Evolutionary conservation across 2,113 vertebrate genomes (phyloP).

Genomic region (Scomber colias): DNA sequence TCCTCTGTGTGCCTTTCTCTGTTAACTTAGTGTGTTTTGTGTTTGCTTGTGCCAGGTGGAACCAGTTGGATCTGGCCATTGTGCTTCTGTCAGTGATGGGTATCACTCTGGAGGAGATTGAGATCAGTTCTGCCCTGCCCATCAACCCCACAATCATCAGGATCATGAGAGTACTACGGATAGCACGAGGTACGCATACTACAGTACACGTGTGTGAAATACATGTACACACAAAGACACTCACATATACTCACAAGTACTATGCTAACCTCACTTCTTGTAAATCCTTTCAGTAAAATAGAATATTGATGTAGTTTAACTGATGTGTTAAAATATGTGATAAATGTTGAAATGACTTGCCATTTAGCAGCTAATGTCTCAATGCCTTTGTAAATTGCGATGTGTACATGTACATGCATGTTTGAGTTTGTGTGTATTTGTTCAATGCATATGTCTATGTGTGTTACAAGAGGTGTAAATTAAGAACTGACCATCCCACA

Average conservation of each 20-base stretch:
- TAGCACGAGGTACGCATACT: slow-evolving; percentile 88
- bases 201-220: not conserved
- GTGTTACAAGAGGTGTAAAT: slow-evolving; percentile 38
- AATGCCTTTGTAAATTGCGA: not conserved
- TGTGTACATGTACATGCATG: not conserved
- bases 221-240: not conserved
- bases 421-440: not conserved
- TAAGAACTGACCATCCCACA: slow-evolving; percentile 69
- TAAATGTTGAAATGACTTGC: not conserved
- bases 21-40: slow-evolving; percentile 6
- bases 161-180: slow-evolving; percentile 97
- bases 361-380: slow-evolving; percentile 3
- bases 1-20: not conserved
- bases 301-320: not conserved
- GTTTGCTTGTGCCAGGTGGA: slow-evolving; percentile 88
- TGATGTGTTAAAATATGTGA: not conserved
- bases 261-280: not conserved
- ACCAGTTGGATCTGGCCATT: slow-evolving; percentile 96
- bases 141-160: slow-evolving; percentile 99
- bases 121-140: slow-evolving; percentile 95
- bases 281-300: not conserved
- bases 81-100: slow-evolving; percentile 97
- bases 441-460: slow-evolving; percentile 10
- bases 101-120: slow-evolving; percentile 96
- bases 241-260: not conserved